Evolutionary conservation across 92 coral and sea anemone genomes (phyloP).

Genomic region (Chrysogorgia sp.): DNA sequence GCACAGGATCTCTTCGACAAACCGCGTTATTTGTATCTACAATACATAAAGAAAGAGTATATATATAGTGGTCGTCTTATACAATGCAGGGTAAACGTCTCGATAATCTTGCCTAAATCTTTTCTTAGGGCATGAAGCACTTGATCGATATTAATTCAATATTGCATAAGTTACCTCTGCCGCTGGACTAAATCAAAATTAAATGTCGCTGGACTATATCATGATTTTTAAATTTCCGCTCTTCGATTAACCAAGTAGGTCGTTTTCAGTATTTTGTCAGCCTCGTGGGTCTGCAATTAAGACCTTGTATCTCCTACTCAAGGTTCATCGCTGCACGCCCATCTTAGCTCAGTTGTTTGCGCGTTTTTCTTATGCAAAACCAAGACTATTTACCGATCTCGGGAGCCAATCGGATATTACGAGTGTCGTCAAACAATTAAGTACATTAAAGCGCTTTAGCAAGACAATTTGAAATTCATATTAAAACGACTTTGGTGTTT

Average conservation of each 20-base stretch:
- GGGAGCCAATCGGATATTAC: slow-evolving; percentile 27
- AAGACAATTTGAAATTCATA: slow-evolving; percentile 32
- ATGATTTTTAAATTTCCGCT: too few relatives aligned
- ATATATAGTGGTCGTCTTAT: background rate
- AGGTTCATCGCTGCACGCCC: background rate
- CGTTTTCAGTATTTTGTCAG: background rate
- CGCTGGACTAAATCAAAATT: too few relatives aligned
- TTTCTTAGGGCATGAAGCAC: background rate
- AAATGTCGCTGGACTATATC: too few relatives aligned
- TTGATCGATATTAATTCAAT: background rate
- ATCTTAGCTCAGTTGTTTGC: slow-evolving; percentile 17
- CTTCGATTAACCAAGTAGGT: too few relatives aligned
- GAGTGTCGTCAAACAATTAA: slow-evolving; percentile 31
- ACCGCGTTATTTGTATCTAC: background rate
- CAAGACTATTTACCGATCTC: slow-evolving; percentile 22
- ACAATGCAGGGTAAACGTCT: background rate
- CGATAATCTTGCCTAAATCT: slow-evolving; percentile 3
- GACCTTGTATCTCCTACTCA: background rate
- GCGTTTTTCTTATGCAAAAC: background rate
- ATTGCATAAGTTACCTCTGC: background rate
- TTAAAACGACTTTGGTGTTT: slow-evolving; percentile 29
- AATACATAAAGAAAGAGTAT: background rate
- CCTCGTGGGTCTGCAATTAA: background rate
- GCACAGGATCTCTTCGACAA: slow-evolving; percentile 1
- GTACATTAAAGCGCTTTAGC: slow-evolving; percentile 27